Base-by-base conservation (phyloP, 2,797 vertebrate species). In the Chiroxiphia lanceolata region DNA sequence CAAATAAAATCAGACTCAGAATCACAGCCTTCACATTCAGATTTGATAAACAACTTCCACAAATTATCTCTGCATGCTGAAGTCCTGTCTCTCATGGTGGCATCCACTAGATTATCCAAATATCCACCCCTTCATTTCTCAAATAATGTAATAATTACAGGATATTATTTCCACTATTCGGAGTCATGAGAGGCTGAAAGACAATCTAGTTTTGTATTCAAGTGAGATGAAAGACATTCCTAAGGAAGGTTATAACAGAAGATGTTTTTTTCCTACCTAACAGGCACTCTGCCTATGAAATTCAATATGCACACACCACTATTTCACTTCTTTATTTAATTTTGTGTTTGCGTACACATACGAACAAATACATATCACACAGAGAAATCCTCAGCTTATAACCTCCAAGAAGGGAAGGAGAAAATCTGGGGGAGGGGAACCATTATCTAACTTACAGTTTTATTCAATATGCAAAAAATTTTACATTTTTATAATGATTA, bases 141-240 rank as follows among this genome's bases (percentile, higher is more conserved):
- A 83, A 81, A 87, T 70, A 88, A 83, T 69, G 31, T 65, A 48
- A 69, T 90, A 95, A 97, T 91, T 91, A 76, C n/a, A 86, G 74
- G 85, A 44, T 86, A 91, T 91, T 72, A 88, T 76, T 95, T 93
- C 69, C 54, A 86, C 51, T 83, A 63, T 61, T 91, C 59, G 57
- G 83, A 92, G 64, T 26, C 51, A 70, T 31, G 31, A 91, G 26
- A 70, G 29, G 44, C 18, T 79, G 80, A 90, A 91, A 94, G 67
- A 88, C 67, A 90, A 84, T 48, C 63, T 42, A 53, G 40, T 53
- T 84, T 91, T 65, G 16, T 44, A 69, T 81, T 79, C 36, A 68
- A 81, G 51, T 69, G n/a, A 85, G 65, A 89, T 34, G 12, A 92
- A 92, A 59, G 7, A 90, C 27, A 15, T 42, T 57, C 50, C 57